Evolutionary conservation across 2,888 invertebrate genomes (phyloP).

Genomic region (Thymelicus sylvestris): DNA sequence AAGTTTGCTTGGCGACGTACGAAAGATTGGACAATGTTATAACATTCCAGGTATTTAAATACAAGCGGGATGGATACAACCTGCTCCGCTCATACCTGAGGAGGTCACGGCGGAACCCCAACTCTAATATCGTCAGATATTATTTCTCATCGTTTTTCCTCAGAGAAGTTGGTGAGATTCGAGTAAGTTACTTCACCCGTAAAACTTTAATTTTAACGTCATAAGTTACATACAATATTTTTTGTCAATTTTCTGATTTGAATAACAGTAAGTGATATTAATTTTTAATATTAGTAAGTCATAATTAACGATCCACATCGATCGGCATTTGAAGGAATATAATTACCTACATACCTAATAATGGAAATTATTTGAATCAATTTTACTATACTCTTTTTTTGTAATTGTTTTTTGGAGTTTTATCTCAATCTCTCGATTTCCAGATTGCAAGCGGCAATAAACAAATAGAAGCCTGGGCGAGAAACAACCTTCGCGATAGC

Average conservation of each 20-base stretch:
- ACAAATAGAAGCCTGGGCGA: slow-evolving; percentile 90
- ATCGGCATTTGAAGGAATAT: too few species aligned
- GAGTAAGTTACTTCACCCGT: slow-evolving; percentile 57
- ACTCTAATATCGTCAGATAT: slow-evolving; percentile 66
- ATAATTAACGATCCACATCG: too few species aligned
- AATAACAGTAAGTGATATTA: too few species aligned
- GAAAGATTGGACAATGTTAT: not conserved
- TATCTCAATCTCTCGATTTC: slow-evolving; percentile 28
- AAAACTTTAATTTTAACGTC: too few species aligned
- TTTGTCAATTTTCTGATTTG: too few species aligned
- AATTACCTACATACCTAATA: too few species aligned
- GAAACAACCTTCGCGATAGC: slow-evolving; percentile 86
- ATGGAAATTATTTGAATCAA: too few species aligned
- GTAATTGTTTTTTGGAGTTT: not conserved
- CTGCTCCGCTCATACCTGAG: slow-evolving; percentile 63
- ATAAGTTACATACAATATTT: too few species aligned
- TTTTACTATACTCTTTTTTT: too few species aligned
- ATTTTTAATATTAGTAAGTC: too few species aligned
- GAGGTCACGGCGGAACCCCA: slow-evolving; percentile 51
- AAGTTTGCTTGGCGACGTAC: too few species aligned
- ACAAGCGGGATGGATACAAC: slow-evolving; percentile 70
- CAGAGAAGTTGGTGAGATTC: slow-evolving; percentile 75
- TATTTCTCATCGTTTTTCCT: slow-evolving; percentile 78
- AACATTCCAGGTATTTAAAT: slow-evolving; percentile 70
- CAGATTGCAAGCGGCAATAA: slow-evolving; percentile 90